Base-by-base conservation (phyloP, 2,797 vertebrate genomes). In the Rhynchotus rufescens region DNA sequence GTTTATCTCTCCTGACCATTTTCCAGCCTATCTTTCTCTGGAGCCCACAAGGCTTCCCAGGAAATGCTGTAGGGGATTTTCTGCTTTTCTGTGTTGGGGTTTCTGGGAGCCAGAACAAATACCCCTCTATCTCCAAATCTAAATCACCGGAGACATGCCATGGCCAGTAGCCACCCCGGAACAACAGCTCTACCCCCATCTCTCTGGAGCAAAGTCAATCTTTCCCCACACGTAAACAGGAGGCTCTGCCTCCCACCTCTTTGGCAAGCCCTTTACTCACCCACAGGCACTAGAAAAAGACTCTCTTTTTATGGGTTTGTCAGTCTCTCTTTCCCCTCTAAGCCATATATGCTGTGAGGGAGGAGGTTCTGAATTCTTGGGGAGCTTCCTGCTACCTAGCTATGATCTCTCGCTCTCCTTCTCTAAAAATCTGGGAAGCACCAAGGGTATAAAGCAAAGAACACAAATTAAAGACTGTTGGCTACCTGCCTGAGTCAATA, bases 111-210 rank as follows among this genome's bases (percentile, higher is more conserved):
- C 86, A 64, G 57, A 82, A 42, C 65, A 88, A 61, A 59, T 54
- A 81, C 60, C 32, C n/a, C 30, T 4, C 0, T 77, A 91, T 81
- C 91, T 92, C 40, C 68, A 64, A 36, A 74, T 92, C 83, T 88
- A 26, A 89, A 92, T 82, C 86, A 59, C 40, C 17, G 2, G 72
- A 75, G 84, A 94, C 1, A 0, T 81, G 80, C 89, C 74, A 81
- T 64, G 44, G 86, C 78, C 91, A 96, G 90, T 17, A 94, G 88
- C 84, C 86, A 94, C 61, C 62, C 75, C 84, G 82, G 22, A 32
- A 47, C 65, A 47, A 32, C 34, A 36, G 85, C 66, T 54, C 75
- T 65, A 61, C 36, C 32, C 45, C 71, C 40, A 26, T 3, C 49
- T 42, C 81, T 84, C 76, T 45, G 57, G 49, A 84, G 80, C 30